Evolutionary conservation across 2,797 vertebrate species (phyloP).

Genomic region (Gymnothorax javanicus): DNA sequence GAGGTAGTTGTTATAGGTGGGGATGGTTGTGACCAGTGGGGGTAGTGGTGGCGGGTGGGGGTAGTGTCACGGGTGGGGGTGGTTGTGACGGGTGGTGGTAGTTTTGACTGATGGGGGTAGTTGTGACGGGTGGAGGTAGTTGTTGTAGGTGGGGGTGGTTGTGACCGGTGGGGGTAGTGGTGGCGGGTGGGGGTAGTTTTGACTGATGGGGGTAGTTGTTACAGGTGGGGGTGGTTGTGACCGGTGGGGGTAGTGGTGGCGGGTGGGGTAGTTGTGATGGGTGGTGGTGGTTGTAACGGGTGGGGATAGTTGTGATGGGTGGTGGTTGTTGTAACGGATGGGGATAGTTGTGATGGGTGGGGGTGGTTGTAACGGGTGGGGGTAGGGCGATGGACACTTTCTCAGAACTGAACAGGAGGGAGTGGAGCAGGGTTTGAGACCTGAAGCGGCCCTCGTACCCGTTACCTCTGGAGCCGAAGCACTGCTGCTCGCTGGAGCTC

Average conservation of each 20-base stretch:
- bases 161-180: no score
- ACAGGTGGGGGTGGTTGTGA: no score
- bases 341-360: not conserved
- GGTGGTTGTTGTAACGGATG: not conserved
- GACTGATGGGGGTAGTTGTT: not conserved
- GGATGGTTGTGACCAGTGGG: not conserved
- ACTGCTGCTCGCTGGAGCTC: not conserved
- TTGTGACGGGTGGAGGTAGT: no score
- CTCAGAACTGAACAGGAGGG: not conserved
- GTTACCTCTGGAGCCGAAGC: not conserved
- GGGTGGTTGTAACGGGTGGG: no score
- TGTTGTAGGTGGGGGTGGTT: no score
- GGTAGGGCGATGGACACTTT: no score
- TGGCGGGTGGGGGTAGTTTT: not conserved
- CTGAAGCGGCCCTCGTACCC: not conserved
- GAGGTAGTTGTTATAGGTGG: not conserved
- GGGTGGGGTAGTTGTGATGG: not conserved
- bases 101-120: no score
- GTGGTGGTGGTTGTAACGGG: not conserved
- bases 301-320: not conserved
- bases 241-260: not conserved
- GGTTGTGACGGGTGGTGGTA: not conserved
- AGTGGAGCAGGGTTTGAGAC: no score
- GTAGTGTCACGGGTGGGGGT: not conserved
- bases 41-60: not conserved